Evolutionary conservation across 1,140 invertebrate genomes (phyloP), one percentile per base, ranked within the genome.

Genomic region (Leptinotarsa lineolata): DNA sequence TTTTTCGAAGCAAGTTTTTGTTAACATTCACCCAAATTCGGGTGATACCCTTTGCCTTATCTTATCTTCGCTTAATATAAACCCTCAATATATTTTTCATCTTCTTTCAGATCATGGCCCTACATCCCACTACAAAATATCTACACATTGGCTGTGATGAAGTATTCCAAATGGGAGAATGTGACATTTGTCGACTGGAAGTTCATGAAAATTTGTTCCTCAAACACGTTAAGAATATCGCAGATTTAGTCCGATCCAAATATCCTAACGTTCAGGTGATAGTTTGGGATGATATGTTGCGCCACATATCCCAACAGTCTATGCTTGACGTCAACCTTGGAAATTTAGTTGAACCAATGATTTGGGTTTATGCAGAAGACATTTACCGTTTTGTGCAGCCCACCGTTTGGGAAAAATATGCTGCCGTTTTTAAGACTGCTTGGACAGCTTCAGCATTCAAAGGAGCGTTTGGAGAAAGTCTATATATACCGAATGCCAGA

Each of bases 201-300:
- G 60, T 83, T 3, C 81, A 82, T 59, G 86, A 88, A 60, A 89
- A 89, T 74, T 82, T 96, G 5, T 95, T 93, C 78, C 81, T 95
- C 0, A 87, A 89, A 39, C 94, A 96, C 77, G 87, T 96, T 12
- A 83, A 87, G 22, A 85, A 86, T 13, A 86, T 93, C 21, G 88
- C 88, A 1, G 86, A 88, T 64, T 88, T 90, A 71, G 87, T 95
- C 16, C 89, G 89, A 68, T 85, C 88, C 18, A 87, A 88, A 4
- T 91, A 89, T 84, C 88, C 91, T 0, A 85, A 87, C 3, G n/a
- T 83, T 13, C 67, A 74, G 64, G 88, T 94, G 12, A 90, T 99
- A 11, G 93, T 98, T 77, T 98, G 97, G 97, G 96, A 98, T 81
- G 97, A 99, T 83, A 97, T 98, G 94, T 81, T 98, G 46, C 86